Base-by-base conservation (phyloP, 2,888 invertebrate genomes). In the Mactromeris polynyma region DNA sequence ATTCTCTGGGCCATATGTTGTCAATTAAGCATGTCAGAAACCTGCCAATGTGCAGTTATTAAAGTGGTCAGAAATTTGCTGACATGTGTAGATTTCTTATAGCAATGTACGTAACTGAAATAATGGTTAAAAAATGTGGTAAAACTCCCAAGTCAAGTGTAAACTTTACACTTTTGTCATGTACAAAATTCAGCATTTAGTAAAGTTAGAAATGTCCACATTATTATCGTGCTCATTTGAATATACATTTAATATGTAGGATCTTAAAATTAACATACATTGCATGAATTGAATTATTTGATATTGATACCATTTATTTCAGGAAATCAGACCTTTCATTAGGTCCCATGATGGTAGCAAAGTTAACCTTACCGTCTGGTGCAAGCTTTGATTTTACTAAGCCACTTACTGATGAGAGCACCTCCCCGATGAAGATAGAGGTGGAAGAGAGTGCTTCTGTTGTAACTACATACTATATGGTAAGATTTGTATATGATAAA, bases 341-440 rank as follows among this genome's bases (percentile, higher is more conserved):
- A 14, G 79, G 85, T 31, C 46, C 85, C n/a, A 85, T 85, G 85
- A 21, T 79, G 36, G 38, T 79, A 26, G 19, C n/a, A 14, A 3
- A 17, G 19, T 6, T 79, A 7, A 19, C 46, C 3, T 11, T 77
- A 3, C 85, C 46, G 26, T 38, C 78, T 38, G 85, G 85, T 21
- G n/a, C 11, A 11, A 19, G 11, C 0, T 21, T 38, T 58, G 21
- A 2, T 2, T 17, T 31, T 11, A 21, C 33, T n/a, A 54, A 36
- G 33, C 21, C 21, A 26, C 33, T 9, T 3, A n/a, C 1, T 0
- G 46, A 42, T 2, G 0, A 11, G 40, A 51, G 42, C 0, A n/a
- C 36, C 1, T 2, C 81, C 0, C 69, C 85, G 7, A 21, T 33
- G 19, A 85, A 81, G 58, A 0, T 64, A 11, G 85, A 85, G 58